phyloP scores from a whole-genome alignment of 2,113 vertebrate species.

The Pelecanoides urinatrix region DNA sequence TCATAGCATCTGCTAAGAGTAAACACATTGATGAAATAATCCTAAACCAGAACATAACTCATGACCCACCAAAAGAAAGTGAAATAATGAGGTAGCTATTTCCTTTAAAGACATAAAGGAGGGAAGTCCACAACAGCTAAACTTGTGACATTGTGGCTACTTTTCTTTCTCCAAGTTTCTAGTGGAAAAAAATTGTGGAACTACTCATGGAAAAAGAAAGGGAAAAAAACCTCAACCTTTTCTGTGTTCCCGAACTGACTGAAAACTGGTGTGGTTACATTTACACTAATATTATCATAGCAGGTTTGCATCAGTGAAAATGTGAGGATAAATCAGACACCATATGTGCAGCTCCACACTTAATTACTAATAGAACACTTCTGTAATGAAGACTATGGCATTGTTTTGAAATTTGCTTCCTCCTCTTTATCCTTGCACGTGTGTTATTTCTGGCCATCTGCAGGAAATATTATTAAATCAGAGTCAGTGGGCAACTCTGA shows the following conservation, averaged over 20 bases:
- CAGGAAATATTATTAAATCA: neutral
- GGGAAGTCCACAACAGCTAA: neutral
- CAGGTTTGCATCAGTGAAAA: neutral
- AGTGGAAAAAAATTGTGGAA: neutral
- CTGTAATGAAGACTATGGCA: neutral
- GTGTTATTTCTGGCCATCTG: neutral
- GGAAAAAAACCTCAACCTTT: neutral
- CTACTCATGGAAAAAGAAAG: neutral
- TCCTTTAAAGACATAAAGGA: neutral
- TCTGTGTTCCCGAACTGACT: neutral
- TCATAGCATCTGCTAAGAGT: neutral
- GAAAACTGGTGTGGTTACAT: neutral
- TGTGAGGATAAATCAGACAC: neutral
- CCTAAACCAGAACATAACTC: neutral
- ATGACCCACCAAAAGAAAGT: neutral
- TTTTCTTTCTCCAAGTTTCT: neutral
- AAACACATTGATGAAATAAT: neutral
- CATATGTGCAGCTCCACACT: neutral
- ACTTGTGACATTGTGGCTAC: neutral
- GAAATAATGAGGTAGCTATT: neutral
- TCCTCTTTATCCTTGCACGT: neutral
- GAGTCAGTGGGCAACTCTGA: neutral
- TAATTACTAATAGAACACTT: neutral
- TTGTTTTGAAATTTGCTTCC: conserved; percentile 16
- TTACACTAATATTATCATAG: neutral